Evolutionary conservation across 2,113 vertebrate genomes (phyloP), one percentile per base, ranked within the genome.

Genomic region (Hippolais icterina): DNA sequence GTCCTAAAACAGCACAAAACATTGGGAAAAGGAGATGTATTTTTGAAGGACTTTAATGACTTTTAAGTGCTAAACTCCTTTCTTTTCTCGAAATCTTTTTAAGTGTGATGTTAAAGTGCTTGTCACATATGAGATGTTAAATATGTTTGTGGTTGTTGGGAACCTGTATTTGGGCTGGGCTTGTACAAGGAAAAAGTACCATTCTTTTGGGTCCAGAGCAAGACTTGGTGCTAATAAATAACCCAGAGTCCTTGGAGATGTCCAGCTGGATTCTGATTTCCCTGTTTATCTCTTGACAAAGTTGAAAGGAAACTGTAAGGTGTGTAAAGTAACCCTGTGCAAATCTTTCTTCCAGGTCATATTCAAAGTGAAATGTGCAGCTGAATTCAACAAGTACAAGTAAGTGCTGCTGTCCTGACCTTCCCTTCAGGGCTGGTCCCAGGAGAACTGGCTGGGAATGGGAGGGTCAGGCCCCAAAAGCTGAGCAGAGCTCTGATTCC

Each of bases 321-420:
- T 4, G 0, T 10, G 80, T 84, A 53, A 89, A 96, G 33, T 94
- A 96, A 95, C 7, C 3, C 23, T 88, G 46, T 96, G 79, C 86
- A 87, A 53, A 75, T 87, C 94, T 78, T 75, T 96, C 89, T 69
- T 86, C 25, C 64, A 99, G 99, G 98, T 99, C 87, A 99, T 99
- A 97, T 99, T 99, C 98, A 99, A 99, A 98, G 99, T 99, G 70
- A 99, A 99, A 97, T 99, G 99, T 97, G 99, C 99, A 71, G 98
- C 99, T 80, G 99, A 99, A 92, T 99, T 99, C 98, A 99, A 98
- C 97, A 99, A 99, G 98, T 99, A 99, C 98, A 99, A 98, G 99
- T 99, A 98, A 99, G 98, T 98, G 66, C 57, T 47, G 6, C 75
- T 52, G 39, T 53, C 15, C 39, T n/a, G n/a, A 63, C 0, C 2